A percentile compares a stretch with the other conserved stretches of the same genome.
Evolutionary conservation across 2,888 invertebrate genomes (phyloP).

Genomic region (Caenorhabditis sp.): DNA sequence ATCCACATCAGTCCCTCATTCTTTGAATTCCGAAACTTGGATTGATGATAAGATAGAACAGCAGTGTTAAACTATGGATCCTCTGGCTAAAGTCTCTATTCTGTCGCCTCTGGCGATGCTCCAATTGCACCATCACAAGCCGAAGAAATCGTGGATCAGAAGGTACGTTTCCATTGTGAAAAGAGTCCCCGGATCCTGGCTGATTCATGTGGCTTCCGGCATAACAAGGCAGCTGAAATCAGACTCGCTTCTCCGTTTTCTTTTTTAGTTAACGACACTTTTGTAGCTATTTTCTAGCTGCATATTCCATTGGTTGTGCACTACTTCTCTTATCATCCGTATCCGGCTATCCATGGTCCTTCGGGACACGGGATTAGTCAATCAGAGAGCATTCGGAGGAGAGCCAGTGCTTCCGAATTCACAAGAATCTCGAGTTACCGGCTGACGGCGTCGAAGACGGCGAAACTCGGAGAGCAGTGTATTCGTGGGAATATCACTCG

Average conservation of each 20-base stretch:
- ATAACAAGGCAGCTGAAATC: constrained; percentile 35
- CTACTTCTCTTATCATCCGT: background rate
- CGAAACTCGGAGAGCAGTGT: constrained; percentile 14
- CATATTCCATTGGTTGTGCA: background rate
- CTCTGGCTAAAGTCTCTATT: constrained; percentile 63
- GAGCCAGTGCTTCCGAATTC: constrained; percentile 6
- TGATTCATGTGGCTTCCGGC: constrained; percentile 39
- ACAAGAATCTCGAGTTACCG: constrained; percentile 35
- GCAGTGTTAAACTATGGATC: constrained; percentile 48
- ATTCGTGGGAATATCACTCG: constrained; percentile 48
- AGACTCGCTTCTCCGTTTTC: constrained; percentile 5
- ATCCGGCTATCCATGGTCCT: constrained; percentile 9
- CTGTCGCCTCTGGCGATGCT: constrained; percentile 68
- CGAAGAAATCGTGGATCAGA: constrained; percentile 66
- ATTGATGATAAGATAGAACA: constrained; percentile 45
- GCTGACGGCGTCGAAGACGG: background rate
- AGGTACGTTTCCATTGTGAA: constrained; percentile 51
- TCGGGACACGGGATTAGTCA: constrained; percentile 28
- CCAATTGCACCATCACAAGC: constrained; percentile 60
- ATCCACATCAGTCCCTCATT: background rate
- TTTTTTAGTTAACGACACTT: background rate
- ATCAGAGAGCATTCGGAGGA: constrained; percentile 23
- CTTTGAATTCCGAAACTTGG: background rate
- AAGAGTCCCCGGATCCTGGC: background rate
- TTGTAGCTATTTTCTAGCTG: background rate